Conservation (phyloP, 64 coral and sea anemone genomes). For the Porites lutea region DNA sequence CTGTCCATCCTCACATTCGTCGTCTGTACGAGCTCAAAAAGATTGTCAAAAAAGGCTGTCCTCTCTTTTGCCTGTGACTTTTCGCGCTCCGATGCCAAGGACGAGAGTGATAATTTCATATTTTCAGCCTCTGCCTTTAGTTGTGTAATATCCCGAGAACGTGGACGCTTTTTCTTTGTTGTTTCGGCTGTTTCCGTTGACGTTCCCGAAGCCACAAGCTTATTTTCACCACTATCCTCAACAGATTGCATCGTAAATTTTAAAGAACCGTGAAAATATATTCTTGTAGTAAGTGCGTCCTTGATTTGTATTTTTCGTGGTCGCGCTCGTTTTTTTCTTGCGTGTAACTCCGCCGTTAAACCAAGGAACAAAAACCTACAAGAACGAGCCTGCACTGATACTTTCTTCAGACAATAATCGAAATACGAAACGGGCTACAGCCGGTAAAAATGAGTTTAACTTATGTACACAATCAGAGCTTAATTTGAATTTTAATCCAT, state of each 20-base stretch:
- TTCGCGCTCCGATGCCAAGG: conserved; percentile 14
- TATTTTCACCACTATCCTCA: neutral
- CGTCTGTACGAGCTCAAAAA: conserved; percentile 10
- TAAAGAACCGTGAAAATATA: neutral
- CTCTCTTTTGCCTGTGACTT: conserved; percentile 36
- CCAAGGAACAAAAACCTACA: neutral
- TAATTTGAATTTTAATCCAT: conserved; percentile 53
- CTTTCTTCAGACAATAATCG: neutral
- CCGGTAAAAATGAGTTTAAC: neutral
- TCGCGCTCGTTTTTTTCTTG: too few relatives aligned
- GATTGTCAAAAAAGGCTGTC: conserved; percentile 22
- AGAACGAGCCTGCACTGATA: neutral
- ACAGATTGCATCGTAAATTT: conserved; percentile 9
- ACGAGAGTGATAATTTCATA: conserved; percentile 22
- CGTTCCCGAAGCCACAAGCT: neutral
- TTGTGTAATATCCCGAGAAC: conserved; percentile 33
- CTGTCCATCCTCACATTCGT: conserved; percentile 41
- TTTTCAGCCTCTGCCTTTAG: conserved; percentile 15
- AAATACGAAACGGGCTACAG: neutral
- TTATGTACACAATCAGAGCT: conserved; percentile 28
- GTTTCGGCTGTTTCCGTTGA: neutral
- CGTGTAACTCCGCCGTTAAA: neutral
- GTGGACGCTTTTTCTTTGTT: conserved; percentile 8
- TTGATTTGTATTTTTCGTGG: neutral
- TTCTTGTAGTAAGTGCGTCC: neutral